Conservation (phyloP, 1,140 invertebrate genomes). For the Steinernema feltiae region DNA sequence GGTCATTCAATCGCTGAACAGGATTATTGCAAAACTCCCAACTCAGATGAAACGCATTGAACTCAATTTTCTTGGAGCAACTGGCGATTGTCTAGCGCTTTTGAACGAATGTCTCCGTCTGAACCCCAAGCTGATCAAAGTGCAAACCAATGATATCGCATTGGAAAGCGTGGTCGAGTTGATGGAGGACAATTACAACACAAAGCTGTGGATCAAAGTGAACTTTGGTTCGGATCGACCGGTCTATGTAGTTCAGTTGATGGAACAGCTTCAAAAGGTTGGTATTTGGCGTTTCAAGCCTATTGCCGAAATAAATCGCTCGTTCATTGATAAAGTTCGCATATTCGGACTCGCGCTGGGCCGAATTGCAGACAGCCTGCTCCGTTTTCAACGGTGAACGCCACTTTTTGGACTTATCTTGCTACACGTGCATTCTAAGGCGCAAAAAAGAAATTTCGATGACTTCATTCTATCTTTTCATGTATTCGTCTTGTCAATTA, state of each 20-base stretch:
- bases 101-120: background rate
- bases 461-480: too few species aligned
- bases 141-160: background rate
- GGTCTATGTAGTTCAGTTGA: background rate
- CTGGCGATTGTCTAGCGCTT: background rate
- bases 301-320: too few species aligned
- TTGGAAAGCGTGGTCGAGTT: background rate
- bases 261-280: background rate
- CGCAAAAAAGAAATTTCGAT: too few species aligned
- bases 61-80: background rate
- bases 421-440: too few species aligned
- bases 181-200: slow-evolving; percentile 1
- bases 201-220: background rate
- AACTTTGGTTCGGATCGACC: background rate
- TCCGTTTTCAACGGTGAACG: too few species aligned
- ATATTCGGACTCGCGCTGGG: too few species aligned
- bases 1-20: background rate
- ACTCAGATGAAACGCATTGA: background rate
- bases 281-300: too few species aligned
- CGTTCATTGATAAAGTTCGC: too few species aligned
- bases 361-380: too few species aligned
- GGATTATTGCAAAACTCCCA: background rate
- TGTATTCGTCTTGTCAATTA: too few species aligned
- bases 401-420: too few species aligned
- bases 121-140: background rate